These are phyloP conservation scores for Cataglyphis livida DNA, from an alignment of 2,888 invertebrate species.

Conservation along the genomic window DNA sequence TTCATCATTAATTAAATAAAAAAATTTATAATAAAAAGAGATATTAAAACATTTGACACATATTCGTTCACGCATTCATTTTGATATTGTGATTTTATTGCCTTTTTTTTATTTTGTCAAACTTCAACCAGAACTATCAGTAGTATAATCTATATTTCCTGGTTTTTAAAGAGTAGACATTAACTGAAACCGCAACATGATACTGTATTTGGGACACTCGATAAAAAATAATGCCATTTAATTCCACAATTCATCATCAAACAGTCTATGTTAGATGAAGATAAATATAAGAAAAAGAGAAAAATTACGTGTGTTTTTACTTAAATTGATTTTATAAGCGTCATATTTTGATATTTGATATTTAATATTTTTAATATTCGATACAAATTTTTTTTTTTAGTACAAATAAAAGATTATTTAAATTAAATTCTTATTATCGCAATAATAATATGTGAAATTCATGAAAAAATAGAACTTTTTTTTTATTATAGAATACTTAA, in stretches of 20 bases:
- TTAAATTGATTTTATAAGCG: too few relatives aligned
- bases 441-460: neutral
- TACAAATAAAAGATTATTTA: conserved; percentile 8
- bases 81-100: conserved; percentile 14
- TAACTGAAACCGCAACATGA: neutral
- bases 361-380: too few relatives aligned
- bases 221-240: conserved; percentile 3
- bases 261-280: neutral
- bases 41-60: neutral
- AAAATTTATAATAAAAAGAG: neutral
- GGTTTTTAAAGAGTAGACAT: neutral
- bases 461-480: neutral
- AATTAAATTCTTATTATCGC: neutral
- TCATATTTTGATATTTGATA: neutral
- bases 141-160: neutral
- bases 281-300: neutral
- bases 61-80: neutral
- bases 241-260: neutral
- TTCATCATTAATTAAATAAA: conserved; percentile 1
- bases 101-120: neutral
- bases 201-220: conserved; percentile 17
- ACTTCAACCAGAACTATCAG: neutral
- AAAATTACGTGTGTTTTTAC: neutral
- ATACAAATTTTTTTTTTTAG: neutral
- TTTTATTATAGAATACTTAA: neutral